These are phyloP conservation scores for Lepus americanus DNA, from an alignment of 2,113 vertebrate genomes.

Conservation along the genomic window DNA sequence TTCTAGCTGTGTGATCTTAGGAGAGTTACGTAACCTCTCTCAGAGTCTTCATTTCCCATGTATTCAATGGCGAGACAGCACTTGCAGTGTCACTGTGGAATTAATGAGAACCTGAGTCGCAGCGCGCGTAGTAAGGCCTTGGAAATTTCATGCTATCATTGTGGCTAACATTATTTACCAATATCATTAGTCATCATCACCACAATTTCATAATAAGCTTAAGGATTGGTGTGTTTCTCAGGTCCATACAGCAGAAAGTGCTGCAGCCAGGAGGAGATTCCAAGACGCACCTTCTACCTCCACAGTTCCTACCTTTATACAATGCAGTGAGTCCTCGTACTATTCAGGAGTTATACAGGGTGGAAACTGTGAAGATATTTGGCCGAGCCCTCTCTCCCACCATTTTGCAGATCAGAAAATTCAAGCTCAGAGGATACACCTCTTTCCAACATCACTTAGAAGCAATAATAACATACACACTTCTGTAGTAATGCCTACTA, in stretches of 20 bases:
- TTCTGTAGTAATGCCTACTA: neutral
- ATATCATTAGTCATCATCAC: neutral
- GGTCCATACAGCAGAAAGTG: neutral
- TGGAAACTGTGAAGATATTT: neutral
- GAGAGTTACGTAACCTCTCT: neutral
- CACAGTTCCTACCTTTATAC: neutral
- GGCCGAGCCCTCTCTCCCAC: neutral
- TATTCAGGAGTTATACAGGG: neutral
- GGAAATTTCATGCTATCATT: neutral
- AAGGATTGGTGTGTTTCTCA: neutral
- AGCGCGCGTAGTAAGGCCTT: neutral
- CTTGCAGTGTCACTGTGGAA: neutral
- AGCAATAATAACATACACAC: neutral
- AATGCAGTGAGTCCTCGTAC: neutral
- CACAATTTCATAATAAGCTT: neutral
- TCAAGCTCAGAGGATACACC: neutral
- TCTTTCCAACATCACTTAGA: neutral
- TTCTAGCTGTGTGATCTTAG: neutral
- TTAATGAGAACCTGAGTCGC: neutral
- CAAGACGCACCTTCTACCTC: neutral
- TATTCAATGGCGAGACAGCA: neutral
- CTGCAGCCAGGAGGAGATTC: neutral
- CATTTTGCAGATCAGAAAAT: neutral
- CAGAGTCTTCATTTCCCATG: neutral
- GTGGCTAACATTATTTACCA: neutral